Percentiles rank a stretch among this genome's conserved stretches.
These are phyloP conservation scores for Lota lota DNA, from an alignment of 2,113 vertebrate genomes.

Conservation along the genomic window DNA sequence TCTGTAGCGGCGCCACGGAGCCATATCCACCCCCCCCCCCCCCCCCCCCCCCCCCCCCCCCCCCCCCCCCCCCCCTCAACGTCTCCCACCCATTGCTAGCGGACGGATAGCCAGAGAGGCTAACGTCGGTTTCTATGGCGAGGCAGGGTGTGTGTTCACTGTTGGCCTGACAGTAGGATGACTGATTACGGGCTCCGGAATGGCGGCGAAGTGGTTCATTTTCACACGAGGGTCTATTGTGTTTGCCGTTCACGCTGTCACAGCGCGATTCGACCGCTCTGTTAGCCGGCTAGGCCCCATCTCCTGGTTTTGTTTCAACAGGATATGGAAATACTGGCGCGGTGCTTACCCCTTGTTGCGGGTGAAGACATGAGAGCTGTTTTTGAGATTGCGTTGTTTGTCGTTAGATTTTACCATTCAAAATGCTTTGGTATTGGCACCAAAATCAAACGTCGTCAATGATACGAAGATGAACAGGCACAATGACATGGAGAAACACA, in stretches of 20 bases:
- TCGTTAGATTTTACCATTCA: no score
- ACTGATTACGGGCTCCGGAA: slow-evolving; percentile 55
- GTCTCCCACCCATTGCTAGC: slow-evolving; percentile 47
- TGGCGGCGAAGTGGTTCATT: slow-evolving; percentile 48
- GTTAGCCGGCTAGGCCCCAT: slow-evolving; percentile 7
- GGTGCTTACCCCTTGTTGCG: no score
- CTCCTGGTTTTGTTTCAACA: not conserved
- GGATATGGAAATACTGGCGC: not conserved
- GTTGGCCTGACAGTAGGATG: slow-evolving; percentile 67
- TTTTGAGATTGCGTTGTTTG: no score
- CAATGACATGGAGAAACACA: no score
- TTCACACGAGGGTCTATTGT: slow-evolving; percentile 48
- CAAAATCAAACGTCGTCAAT: no score
- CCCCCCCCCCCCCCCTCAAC: slow-evolving; percentile 1
- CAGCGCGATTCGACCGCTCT: slow-evolving; percentile 48
- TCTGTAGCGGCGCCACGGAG: no score
- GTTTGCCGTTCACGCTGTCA: slow-evolving; percentile 46
- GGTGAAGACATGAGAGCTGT: no score
- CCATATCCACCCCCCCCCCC: no score
- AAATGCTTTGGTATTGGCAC: no score
- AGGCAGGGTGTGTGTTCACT: slow-evolving; percentile 24
- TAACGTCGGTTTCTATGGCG: slow-evolving; percentile 46
- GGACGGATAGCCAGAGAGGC: slow-evolving; percentile 43
- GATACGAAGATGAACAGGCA: no score
- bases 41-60: no score